A percentile compares a stretch with the other conserved stretches of the same genome.
These are phyloP conservation scores for Periparus ater DNA, from an alignment of 2,797 vertebrate genomes.

Conservation along the genomic window DNA sequence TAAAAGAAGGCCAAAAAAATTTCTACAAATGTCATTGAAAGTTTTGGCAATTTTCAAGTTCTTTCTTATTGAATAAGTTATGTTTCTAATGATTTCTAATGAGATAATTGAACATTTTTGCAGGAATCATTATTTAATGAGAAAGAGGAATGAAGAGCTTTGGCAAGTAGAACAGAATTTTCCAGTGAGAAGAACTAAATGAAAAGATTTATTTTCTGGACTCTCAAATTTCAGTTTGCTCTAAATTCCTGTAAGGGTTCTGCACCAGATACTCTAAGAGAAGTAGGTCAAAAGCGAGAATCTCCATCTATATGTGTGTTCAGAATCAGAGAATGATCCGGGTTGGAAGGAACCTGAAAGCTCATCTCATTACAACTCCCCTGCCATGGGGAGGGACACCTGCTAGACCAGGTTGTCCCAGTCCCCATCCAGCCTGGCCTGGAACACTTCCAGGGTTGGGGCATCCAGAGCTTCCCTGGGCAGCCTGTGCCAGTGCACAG, in stretches of 20 bases:
- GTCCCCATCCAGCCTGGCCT: neutral
- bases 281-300: neutral
- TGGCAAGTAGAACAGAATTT: neutral
- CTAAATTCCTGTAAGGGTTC: neutral
- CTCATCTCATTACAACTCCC: neutral
- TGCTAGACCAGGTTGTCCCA: rapidly evolving
- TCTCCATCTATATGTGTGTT: too few relatives aligned
- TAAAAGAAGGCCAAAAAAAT: neutral
- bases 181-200: neutral
- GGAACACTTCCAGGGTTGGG: neutral
- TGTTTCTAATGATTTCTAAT: neutral
- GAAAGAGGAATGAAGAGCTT: neutral
- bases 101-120: neutral
- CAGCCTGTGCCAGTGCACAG: neutral
- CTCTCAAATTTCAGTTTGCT: neutral
- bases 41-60: neutral
- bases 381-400: neutral
- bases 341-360: neutral
- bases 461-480: neutral
- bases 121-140: neutral
- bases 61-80: neutral
- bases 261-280: neutral
- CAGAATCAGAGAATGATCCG: neutral
- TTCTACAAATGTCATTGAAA: neutral
- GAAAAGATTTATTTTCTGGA: neutral